Conservation (phyloP, 2,888 invertebrate genomes). For the Oligia fasciuncula region DNA sequence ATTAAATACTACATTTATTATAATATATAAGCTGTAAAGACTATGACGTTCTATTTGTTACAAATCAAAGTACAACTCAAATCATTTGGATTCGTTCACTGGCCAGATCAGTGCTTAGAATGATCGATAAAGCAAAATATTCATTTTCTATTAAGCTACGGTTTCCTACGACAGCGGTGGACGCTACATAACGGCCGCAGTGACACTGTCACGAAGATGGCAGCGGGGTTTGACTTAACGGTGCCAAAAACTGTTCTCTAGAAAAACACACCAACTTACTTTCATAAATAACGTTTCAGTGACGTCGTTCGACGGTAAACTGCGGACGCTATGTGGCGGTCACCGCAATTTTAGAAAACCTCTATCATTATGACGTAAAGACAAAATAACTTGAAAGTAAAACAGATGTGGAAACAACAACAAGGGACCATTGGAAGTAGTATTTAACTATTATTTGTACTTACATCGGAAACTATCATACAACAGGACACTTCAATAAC, state of each 20-base stretch:
- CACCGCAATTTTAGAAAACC: neutral
- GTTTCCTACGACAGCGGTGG: neutral
- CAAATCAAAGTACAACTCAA: slow-evolving; percentile 57
- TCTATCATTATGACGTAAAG: neutral
- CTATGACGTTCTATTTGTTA: slow-evolving; percentile 57
- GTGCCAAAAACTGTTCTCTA: neutral
- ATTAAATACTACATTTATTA: slow-evolving; percentile 64
- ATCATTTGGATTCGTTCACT: slow-evolving; percentile 34
- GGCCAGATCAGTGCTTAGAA: neutral
- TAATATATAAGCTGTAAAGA: slow-evolving; percentile 58
- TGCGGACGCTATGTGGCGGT: neutral
- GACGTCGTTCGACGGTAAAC: neutral
- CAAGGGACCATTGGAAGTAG: neutral
- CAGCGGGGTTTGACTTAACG: neutral
- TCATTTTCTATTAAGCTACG: neutral
- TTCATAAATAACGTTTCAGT: neutral
- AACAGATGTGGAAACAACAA: neutral
- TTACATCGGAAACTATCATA: slow-evolving; percentile 34
- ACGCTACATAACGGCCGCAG: neutral
- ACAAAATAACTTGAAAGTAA: neutral
- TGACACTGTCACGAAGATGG: neutral
- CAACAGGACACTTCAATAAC: slow-evolving; percentile 23
- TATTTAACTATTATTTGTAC: slow-evolving; percentile 40
- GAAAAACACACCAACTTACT: neutral
- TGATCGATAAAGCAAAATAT: neutral